phyloP scores from a whole-genome alignment of 2,888 invertebrate species.

The Sesia apiformis region DNA sequence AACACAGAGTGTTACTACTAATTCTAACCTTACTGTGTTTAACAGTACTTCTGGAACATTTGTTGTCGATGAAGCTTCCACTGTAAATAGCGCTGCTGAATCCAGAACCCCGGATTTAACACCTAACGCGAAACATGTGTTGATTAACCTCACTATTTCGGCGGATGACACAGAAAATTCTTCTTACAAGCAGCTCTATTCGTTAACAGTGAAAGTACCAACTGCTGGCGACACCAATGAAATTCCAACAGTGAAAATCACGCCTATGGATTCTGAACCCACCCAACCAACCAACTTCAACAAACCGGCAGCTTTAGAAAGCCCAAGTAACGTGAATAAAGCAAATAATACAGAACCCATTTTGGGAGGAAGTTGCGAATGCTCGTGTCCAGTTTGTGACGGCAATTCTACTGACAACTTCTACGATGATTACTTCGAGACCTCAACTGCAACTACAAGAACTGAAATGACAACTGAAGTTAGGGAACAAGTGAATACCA shows the following conservation, averaged over 20 bases:
- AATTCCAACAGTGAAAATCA: constrained; percentile 73
- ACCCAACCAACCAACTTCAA: constrained; percentile 57
- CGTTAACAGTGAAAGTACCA: constrained; percentile 87
- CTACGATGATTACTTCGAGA: constrained; percentile 48
- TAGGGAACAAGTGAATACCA: constrained; percentile 6
- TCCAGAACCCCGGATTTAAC: constrained; percentile 40
- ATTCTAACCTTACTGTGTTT: constrained; percentile 26
- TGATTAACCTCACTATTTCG: constrained; percentile 88
- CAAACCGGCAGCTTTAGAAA: constrained; percentile 54
- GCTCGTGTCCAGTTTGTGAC: constrained; percentile 81
- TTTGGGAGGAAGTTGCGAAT: constrained; percentile 81
- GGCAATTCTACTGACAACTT: constrained; percentile 44
- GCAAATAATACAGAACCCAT: constrained; percentile 25
- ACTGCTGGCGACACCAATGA: constrained; percentile 70
- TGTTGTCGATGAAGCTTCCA: constrained; percentile 19
- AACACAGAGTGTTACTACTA: constrained; percentile 32
- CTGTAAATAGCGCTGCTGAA: constrained; percentile 36
- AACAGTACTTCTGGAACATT: constrained; percentile 21
- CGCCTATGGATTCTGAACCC: constrained; percentile 56
- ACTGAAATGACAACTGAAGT: constrained; percentile 7
- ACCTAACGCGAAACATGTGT: constrained; percentile 76
- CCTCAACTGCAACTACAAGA: constrained; percentile 14
- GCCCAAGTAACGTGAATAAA: constrained; percentile 27
- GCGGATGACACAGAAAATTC: constrained; percentile 73
- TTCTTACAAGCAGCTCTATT: constrained; percentile 80